A percentile compares a stretch with the other conserved stretches of the same genome.
These are phyloP conservation scores for Climacteris rufus DNA, from an alignment of 2,113 vertebrate genomes.

Conservation along the genomic window DNA sequence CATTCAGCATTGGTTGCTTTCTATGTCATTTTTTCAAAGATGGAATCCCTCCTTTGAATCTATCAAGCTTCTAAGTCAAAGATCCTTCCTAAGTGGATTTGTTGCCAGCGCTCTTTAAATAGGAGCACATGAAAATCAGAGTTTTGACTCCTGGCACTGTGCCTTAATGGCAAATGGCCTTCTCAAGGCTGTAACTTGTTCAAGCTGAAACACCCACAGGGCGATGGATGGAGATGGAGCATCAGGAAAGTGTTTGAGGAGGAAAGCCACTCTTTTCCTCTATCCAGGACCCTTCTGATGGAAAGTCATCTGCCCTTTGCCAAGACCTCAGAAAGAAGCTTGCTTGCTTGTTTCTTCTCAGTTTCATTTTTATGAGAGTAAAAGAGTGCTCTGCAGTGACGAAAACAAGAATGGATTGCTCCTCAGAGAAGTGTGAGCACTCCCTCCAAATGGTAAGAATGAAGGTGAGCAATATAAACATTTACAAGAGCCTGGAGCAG, in stretches of 20 bases:
- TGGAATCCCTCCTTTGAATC: not conserved
- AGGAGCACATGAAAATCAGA: not conserved
- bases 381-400: not conserved
- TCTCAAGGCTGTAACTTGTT: not conserved
- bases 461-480: not conserved
- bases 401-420: not conserved
- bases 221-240: not conserved
- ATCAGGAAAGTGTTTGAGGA: not conserved
- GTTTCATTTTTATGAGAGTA: not conserved
- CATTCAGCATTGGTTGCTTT: not conserved
- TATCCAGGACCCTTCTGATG: not conserved
- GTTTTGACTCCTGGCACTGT: not conserved
- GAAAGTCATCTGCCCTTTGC: not conserved
- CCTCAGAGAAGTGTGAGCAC: not conserved
- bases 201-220: not conserved
- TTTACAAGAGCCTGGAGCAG: not conserved
- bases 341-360: not conserved
- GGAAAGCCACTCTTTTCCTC: not conserved
- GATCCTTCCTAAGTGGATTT: not conserved
- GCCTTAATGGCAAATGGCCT: not conserved
- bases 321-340: not conserved
- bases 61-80: not conserved
- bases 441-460: not conserved
- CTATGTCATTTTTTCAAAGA: not conserved
- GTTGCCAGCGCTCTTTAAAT: not conserved